phyloP scores from a whole-genome alignment of 2,113 vertebrate species.

The Pteropus alecto region DNA sequence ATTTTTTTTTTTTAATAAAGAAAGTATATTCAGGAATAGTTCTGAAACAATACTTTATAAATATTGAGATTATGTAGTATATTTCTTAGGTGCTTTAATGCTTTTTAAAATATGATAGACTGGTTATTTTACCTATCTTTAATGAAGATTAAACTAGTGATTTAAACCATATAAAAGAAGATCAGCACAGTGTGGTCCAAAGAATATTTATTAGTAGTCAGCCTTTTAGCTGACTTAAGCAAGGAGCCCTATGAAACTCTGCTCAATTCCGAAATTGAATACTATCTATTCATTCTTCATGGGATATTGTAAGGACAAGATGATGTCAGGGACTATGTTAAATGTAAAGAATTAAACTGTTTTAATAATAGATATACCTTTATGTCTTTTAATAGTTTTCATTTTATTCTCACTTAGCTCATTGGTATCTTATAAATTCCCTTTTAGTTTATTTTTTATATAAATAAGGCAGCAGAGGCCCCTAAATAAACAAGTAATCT shows the following conservation, averaged over 20 bases:
- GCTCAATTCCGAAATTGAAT: neutral
- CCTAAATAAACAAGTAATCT: constrained; percentile 10
- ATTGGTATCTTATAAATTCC: neutral
- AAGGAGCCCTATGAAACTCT: neutral
- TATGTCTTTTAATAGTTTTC: neutral
- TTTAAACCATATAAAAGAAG: neutral
- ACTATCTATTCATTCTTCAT: neutral
- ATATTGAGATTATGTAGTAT: neutral
- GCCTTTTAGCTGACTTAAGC: neutral
- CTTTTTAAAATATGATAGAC: neutral
- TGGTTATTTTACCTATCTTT: neutral
- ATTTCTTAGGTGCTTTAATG: neutral
- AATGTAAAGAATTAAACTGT: constrained; percentile 10
- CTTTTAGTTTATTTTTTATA: neutral
- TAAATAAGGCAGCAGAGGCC: neutral
- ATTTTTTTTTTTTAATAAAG: neutral
- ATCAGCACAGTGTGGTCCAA: neutral
- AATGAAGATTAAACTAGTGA: constrained; percentile 9
- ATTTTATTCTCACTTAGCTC: neutral
- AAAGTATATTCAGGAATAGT: neutral
- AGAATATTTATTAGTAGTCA: neutral
- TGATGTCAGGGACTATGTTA: neutral
- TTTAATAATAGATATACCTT: neutral
- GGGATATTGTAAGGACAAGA: neutral
- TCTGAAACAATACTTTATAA: constrained; percentile 18